Percentiles rank a stretch among this genome's conserved stretches.
phyloP scores from a whole-genome alignment of 2,888 invertebrate genomes.

The Amphipyra berbera region DNA sequence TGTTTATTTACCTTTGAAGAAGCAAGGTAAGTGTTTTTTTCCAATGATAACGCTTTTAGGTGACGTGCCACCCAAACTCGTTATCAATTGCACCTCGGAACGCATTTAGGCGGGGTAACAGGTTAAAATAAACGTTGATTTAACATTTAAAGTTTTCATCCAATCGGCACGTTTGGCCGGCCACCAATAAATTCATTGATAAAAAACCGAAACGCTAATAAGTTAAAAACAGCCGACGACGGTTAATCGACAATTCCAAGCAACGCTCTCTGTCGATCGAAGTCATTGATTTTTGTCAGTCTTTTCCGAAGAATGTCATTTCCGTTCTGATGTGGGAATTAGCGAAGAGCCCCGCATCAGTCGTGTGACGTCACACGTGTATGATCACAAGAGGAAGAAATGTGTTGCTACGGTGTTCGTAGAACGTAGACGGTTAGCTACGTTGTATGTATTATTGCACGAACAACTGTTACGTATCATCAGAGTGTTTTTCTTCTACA shows the following conservation, averaged over 20 bases:
- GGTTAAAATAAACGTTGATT: conserved; percentile 80
- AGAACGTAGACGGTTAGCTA: conserved; percentile 7
- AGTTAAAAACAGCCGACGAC: conserved; percentile 68
- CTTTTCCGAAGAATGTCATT: conserved; percentile 50
- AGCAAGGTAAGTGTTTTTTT: conserved; percentile 64
- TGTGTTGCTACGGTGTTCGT: neutral
- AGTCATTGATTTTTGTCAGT: conserved; percentile 57
- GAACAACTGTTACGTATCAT: conserved; percentile 10
- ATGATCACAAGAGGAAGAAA: neutral
- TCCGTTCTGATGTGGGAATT: conserved; percentile 30
- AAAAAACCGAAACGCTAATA: conserved; percentile 81
- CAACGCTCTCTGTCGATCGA: conserved; percentile 55
- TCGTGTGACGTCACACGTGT: neutral
- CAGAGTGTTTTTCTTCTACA: conserved; percentile 8
- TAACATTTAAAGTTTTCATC: conserved; percentile 78
- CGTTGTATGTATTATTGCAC: neutral
- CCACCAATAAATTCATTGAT: conserved; percentile 86
- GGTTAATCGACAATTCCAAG: conserved; percentile 67
- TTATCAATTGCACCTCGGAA: conserved; percentile 80
- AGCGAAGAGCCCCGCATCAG: conserved; percentile 1
- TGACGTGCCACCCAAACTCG: conserved; percentile 81
- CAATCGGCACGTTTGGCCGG: conserved; percentile 71
- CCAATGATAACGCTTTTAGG: conserved; percentile 75
- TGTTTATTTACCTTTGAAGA: conserved; percentile 64
- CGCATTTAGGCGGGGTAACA: conserved; percentile 80